These are phyloP conservation scores for Mobula birostris DNA, from an alignment of 2,113 vertebrate species.

Conservation along the genomic window DNA sequence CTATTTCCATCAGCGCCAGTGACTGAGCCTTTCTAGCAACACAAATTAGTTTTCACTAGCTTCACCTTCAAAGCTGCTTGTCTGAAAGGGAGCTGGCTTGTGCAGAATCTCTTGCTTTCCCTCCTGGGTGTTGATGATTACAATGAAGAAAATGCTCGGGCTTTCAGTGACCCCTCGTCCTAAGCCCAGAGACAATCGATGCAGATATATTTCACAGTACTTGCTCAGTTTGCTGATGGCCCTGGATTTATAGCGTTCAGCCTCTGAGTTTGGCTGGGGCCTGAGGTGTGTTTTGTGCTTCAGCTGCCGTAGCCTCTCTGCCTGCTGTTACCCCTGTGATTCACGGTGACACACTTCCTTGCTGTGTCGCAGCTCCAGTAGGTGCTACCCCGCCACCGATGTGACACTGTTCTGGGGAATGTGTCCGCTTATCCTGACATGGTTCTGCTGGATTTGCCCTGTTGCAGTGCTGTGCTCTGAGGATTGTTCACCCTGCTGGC, in stretches of 20 bases:
- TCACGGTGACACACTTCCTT: too few relatives aligned
- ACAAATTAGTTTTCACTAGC: background rate
- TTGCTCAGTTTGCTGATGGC: background rate
- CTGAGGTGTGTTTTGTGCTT: background rate
- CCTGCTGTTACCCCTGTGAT: background rate
- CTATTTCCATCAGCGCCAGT: background rate
- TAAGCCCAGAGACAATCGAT: background rate
- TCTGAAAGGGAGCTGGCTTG: background rate
- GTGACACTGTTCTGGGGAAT: too few relatives aligned
- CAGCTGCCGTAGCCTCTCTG: background rate
- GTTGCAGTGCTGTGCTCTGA: too few relatives aligned
- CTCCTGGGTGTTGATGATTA: background rate
- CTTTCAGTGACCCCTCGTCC: background rate
- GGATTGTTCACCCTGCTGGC: too few relatives aligned
- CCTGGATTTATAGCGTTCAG: background rate
- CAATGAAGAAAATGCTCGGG: background rate
- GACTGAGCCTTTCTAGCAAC: background rate
- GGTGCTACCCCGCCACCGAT: too few relatives aligned
- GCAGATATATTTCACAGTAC: too few relatives aligned
- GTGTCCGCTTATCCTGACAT: too few relatives aligned
- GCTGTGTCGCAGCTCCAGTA: too few relatives aligned
- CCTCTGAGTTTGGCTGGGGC: background rate
- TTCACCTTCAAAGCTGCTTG: too few relatives aligned
- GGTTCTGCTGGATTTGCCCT: too few relatives aligned
- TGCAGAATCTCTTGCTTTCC: background rate